phyloP scores from a whole-genome alignment of 2,797 vertebrate genomes.

The Ctenosaura bakeri region DNA sequence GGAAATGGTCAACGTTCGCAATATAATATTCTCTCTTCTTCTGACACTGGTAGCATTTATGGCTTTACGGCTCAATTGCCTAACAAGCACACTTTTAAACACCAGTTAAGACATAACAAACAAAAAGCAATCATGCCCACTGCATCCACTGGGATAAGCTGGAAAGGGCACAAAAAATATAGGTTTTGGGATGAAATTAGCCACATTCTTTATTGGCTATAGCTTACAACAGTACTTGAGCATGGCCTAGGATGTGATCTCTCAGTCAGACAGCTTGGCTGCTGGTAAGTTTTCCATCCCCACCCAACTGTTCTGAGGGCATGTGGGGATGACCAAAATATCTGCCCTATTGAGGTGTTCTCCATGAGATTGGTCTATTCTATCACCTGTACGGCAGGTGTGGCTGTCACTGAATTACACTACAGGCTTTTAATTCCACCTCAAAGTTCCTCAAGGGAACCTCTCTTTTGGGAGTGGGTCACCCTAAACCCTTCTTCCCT shows the following conservation, averaged over 20 bases:
- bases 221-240: neutral
- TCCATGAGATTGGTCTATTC: neutral
- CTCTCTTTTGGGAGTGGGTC: neutral
- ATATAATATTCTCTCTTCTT: slow-evolving; percentile 29
- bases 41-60: slow-evolving; percentile 28
- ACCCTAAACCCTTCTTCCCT: neutral
- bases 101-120: slow-evolving; percentile 18
- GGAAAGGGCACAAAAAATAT: neutral
- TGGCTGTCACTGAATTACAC: neutral
- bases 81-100: slow-evolving; percentile 53
- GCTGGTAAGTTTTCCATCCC: neutral
- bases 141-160: neutral
- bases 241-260: neutral
- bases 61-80: slow-evolving; percentile 28
- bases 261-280: neutral
- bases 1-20: slow-evolving; percentile 49
- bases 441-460: neutral
- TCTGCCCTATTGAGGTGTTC: neutral
- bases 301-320: neutral
- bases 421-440: neutral
- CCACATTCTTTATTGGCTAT: neutral
- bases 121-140: slow-evolving; percentile 34
- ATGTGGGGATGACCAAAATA: neutral
- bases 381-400: neutral
- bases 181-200: neutral